Conservation (phyloP, 2,888 invertebrate genomes). For the Platycnemis pennipes region DNA sequence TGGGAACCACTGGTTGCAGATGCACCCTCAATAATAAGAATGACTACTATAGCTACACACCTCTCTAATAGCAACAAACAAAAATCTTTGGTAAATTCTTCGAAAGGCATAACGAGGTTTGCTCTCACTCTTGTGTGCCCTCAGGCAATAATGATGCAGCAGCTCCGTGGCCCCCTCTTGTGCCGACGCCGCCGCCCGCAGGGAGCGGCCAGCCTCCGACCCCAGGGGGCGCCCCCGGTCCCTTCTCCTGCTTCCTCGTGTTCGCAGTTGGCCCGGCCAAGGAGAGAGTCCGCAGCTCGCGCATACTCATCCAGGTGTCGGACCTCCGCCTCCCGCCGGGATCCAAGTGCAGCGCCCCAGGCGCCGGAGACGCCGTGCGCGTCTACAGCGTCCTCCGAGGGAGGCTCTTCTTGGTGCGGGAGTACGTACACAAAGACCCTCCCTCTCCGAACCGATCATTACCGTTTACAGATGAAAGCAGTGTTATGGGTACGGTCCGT, state of each 20-base stretch:
- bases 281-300: background rate
- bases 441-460: too few relatives aligned
- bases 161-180: background rate
- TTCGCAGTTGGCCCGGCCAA: background rate
- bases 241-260: constrained; percentile 47
- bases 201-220: background rate
- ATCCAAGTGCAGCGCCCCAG: background rate
- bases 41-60: too few relatives aligned
- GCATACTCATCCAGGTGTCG: constrained; percentile 44
- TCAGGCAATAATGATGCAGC: background rate
- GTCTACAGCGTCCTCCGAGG: constrained; percentile 57
- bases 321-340: background rate
- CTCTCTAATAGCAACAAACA: too few relatives aligned
- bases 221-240: background rate
- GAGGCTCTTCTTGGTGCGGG: constrained; percentile 50
- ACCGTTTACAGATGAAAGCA: too few relatives aligned
- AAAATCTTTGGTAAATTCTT: too few relatives aligned
- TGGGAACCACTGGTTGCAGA: too few relatives aligned
- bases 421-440: constrained; percentile 46
- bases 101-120: too few relatives aligned
- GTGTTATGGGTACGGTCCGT: too few relatives aligned
- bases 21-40: too few relatives aligned
- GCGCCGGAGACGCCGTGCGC: constrained; percentile 22
- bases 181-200: background rate
- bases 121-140: too few relatives aligned